These are phyloP conservation scores for Thalassoma bifasciatum DNA, from an alignment of 2,113 vertebrate species.

Conservation along the genomic window DNA sequence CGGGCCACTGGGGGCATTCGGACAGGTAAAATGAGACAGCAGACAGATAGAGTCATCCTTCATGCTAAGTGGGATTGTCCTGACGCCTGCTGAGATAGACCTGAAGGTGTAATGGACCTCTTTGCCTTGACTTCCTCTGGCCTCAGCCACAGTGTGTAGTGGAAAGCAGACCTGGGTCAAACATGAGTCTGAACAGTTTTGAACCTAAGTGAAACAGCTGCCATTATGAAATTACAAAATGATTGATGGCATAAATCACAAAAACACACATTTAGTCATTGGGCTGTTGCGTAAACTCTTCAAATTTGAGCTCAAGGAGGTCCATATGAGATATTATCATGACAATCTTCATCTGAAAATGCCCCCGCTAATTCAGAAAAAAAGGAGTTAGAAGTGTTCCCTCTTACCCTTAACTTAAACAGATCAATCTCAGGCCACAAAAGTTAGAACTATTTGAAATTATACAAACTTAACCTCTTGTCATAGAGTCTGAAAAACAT, in stretches of 20 bases:
- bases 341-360: no score
- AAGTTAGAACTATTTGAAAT: no score
- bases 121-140: conserved; percentile 81
- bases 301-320: no score
- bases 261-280: conserved; percentile 33
- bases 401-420: not conserved
- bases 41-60: conserved; percentile 81
- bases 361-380: not conserved
- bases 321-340: no score
- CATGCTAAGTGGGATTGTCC: conserved; percentile 79
- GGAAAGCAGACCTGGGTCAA: conserved; percentile 71
- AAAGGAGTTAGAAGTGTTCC: not conserved
- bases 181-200: conserved; percentile 62
- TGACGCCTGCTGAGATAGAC: conserved; percentile 79
- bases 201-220: conserved; percentile 64
- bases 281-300: not conserved
- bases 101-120: conserved; percentile 75
- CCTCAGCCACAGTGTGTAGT: conserved; percentile 54
- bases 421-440: no score
- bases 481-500: not conserved
- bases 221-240: conserved; percentile 67
- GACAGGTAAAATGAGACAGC: conserved; percentile 76
- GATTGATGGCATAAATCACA: conserved; percentile 49
- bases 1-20: conserved; percentile 65
- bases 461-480: no score